Evolutionary conservation across 2,888 invertebrate species (phyloP).

Genomic region (Parnassius orleans): DNA sequence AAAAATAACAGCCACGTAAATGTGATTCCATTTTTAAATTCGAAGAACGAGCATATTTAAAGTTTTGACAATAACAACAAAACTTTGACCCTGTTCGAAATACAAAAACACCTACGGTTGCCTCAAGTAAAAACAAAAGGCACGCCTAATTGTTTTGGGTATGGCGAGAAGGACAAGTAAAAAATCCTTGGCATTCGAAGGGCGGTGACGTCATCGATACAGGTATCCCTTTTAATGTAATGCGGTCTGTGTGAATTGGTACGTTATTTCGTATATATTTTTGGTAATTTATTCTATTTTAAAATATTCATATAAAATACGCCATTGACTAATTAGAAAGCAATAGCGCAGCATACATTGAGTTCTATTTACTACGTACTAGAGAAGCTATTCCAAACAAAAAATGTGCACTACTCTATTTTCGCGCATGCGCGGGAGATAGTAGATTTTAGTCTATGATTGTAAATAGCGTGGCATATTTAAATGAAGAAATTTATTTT

Average conservation of each 20-base stretch:
- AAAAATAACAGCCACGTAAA: no score
- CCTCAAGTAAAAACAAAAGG: conserved; percentile 59
- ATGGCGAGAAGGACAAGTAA: conserved; percentile 47
- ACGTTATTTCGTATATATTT: background rate
- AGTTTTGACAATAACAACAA: conserved; percentile 9
- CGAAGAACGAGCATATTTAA: conserved; percentile 13
- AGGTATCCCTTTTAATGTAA: conserved; percentile 50
- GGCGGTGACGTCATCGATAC: conserved; percentile 65
- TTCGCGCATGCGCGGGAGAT: no score
- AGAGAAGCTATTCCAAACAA: no score
- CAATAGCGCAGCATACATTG: no score
- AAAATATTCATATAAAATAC: background rate
- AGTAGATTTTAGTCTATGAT: no score
- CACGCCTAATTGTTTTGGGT: conserved; percentile 61
- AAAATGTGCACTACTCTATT: no score
- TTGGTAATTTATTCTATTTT: background rate
- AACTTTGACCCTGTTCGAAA: conserved; percentile 22
- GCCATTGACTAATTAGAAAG: no score
- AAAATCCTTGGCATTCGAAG: conserved; percentile 67
- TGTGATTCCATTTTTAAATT: conserved; percentile 9
- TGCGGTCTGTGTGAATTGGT: conserved; percentile 43
- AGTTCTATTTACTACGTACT: no score
- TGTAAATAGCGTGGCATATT: no score
- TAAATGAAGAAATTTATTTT: no score
- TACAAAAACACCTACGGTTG: conserved; percentile 26